A percentile compares a stretch with the other conserved stretches of the same genome.
phyloP scores from a whole-genome alignment of 2,113 vertebrate genomes.

The Helogale parvula region DNA sequence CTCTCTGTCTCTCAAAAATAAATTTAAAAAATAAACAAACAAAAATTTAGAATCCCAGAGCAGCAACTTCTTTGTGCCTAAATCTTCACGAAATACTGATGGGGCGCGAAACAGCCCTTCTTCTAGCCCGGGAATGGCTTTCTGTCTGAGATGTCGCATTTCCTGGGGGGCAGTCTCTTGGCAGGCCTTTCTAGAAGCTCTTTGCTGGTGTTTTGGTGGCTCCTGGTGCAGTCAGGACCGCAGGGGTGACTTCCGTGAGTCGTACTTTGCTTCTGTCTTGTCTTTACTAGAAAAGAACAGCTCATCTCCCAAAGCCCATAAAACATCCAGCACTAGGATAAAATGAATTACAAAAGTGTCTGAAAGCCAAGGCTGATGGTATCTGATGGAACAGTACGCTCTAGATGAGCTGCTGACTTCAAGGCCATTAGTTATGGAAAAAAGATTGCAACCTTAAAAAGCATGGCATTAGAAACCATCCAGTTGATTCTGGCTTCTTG shows the following conservation, averaged over 20 bases:
- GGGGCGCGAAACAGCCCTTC: neutral
- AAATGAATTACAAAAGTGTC: constrained; percentile 20
- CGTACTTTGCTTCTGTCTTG: neutral
- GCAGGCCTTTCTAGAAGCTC: neutral
- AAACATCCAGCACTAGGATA: neutral
- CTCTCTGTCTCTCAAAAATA: too few species aligned
- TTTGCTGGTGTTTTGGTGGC: constrained; percentile 5
- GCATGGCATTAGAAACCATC: neutral
- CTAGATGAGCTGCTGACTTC: neutral
- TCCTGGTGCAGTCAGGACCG: neutral
- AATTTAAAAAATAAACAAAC: too few species aligned
- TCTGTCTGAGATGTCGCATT: neutral
- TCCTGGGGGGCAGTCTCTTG: neutral
- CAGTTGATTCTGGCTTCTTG: neutral
- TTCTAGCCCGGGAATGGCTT: neutral
- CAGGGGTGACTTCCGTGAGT: neutral
- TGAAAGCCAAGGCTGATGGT: constrained; percentile 45
- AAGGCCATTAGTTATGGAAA: neutral
- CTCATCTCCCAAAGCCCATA: neutral
- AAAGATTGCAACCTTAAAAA: neutral
- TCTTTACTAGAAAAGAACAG: neutral
- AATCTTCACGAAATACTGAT: neutral
- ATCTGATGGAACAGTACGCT: constrained; percentile 1
- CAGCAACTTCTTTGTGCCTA: neutral
- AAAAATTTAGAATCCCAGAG: neutral